Evolutionary conservation across 2,113 vertebrate genomes (phyloP), one percentile per base, ranked within the genome.

Genomic region (Hemichromis elongatus): DNA sequence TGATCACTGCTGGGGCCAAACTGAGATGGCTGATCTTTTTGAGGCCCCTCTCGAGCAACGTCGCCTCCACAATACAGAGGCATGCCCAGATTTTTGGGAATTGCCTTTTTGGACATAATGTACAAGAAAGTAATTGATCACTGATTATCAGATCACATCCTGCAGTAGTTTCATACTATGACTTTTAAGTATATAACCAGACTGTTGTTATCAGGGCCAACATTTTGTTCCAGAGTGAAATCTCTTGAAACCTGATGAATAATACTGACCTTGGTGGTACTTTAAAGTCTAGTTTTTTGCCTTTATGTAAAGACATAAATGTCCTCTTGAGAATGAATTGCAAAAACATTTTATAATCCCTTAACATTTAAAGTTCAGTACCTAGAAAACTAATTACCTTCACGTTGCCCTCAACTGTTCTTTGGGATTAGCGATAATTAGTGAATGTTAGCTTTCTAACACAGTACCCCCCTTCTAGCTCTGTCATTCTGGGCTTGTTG

Each of bases 1-100:
- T 94, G 90, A 93, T 93, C 92, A 79, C 79, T 50, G 90, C 52
- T 79, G 26, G 40, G 50, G 57, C n/a, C 81, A 77, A 81, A 84
- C 55, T 63, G 21, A 90, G 85, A 84, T 82, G 86, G 2, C 73
- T 66, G 90, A 88, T 83, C 56, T 77, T 86, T 84, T 42, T 54
- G 88, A 81, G 91, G 91, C 89, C 90, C 84, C 82, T 87, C 59
- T 75, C 1, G 3, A 59, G 68, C 75, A 2, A 3, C 26, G 88
- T 85, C 9, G 52, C 66, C 84, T 80, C 81, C 5, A 42, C 57
- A 11, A 53, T 21, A 11, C 14, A 35, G 77, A 73, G 26, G 73
- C 24, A 35, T 42, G 78, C 53, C 26, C 66, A 81, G 19, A 57
- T 73, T 30, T 81, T 33, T 55, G 77, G 84, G 90, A 83, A 79